Evolutionary conservation across 2,888 invertebrate species (phyloP).

Genomic region (Sesamia inferens): DNA sequence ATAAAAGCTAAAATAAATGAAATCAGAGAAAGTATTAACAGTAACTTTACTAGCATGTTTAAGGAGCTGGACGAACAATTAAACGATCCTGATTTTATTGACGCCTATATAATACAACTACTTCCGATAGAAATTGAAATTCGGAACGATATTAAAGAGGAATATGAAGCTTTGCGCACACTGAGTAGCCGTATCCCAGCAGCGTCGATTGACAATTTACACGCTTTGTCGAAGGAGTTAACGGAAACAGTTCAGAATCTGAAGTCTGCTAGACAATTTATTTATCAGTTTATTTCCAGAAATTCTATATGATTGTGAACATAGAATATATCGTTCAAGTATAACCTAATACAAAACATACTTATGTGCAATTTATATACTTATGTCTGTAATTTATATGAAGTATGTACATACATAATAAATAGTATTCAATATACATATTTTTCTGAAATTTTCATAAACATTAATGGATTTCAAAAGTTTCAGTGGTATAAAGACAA

Average conservation of each 20-base stretch:
- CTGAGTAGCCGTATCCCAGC: conserved; percentile 51
- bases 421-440: too few relatives aligned
- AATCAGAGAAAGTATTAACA: conserved; percentile 42
- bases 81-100: conserved; percentile 48
- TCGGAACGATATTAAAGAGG: conserved; percentile 41
- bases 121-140: conserved; percentile 61
- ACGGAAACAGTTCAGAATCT: conserved; percentile 47
- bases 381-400: too few relatives aligned
- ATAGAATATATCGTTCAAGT: background rate
- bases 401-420: too few relatives aligned
- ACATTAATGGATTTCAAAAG: background rate
- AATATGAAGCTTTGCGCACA: conserved; percentile 52
- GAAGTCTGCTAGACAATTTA: conserved; percentile 36
- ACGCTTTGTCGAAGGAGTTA: conserved; percentile 35
- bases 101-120: conserved; percentile 51
- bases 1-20: conserved; percentile 57
- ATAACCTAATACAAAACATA: too few relatives aligned
- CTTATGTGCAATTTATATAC: too few relatives aligned
- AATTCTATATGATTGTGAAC: background rate
- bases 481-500: background rate
- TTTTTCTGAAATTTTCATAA: background rate
- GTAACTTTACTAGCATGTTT: conserved; percentile 55
- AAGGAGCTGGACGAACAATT: conserved; percentile 58
- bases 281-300: conserved; percentile 4
- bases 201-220: conserved; percentile 43